These are phyloP conservation scores for Papilio glaucus DNA, from an alignment of 1,140 invertebrate species.

Conservation along the genomic window DNA sequence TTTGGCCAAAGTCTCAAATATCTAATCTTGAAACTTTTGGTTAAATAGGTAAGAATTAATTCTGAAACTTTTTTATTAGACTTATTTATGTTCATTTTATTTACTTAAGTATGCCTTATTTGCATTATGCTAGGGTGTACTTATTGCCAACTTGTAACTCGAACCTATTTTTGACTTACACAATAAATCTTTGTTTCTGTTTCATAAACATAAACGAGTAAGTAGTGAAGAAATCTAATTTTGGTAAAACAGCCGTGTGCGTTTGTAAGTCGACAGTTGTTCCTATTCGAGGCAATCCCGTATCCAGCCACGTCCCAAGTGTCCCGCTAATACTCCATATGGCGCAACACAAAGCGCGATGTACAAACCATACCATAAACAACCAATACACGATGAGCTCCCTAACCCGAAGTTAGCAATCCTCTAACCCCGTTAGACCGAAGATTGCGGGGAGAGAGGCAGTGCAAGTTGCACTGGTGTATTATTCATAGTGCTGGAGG, in stretches of 20 bases:
- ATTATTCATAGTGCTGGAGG: constrained; percentile 69
- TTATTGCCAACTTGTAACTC: background rate
- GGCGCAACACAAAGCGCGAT: constrained; percentile 68
- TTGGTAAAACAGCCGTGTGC: constrained; percentile 37
- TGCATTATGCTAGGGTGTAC: background rate
- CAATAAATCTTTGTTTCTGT: background rate
- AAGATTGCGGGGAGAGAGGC: constrained; percentile 11
- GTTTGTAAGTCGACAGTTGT: constrained; percentile 75
- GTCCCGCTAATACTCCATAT: constrained; percentile 81
- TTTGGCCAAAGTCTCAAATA: no score
- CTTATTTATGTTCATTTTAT: background rate
- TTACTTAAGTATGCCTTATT: background rate
- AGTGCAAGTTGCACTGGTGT: constrained; percentile 54
- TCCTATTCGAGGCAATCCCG: constrained; percentile 71
- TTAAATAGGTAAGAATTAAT: no score
- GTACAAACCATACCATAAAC: constrained; percentile 50
- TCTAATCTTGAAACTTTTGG: no score
- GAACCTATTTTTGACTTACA: no score
- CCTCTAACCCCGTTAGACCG: background rate
- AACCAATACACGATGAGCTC: constrained; percentile 57
- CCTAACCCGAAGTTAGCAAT: constrained; percentile 23
- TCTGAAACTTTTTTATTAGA: background rate
- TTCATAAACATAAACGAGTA: background rate
- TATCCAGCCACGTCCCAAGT: constrained; percentile 70
- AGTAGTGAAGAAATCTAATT: constrained; percentile 25